Base-by-base conservation (phyloP, 2,888 invertebrate genomes). In the Lepidochrysops patricia region DNA sequence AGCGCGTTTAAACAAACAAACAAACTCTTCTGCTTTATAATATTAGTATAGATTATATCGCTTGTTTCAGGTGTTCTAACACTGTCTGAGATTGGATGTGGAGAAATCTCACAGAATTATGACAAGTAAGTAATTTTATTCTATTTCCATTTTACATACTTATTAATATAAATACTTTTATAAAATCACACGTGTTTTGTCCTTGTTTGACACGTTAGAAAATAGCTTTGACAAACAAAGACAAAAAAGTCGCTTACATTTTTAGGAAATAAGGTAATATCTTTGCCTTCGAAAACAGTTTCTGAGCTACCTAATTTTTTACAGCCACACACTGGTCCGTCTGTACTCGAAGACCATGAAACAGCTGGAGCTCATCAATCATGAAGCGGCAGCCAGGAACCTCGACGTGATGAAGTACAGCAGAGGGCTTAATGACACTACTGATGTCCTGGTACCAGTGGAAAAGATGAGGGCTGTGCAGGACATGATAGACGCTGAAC, bases 371-470 rank as follows among this genome's bases (percentile, higher is more conserved):
- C 67, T 70, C 0, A 63, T 79, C 0, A 63, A 65, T 1, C 15
- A 67, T 0, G 76, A 86, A 49, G 63, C 72, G 2, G 75, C 77
- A 35, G 72, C 81, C 4, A 68, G 72, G 2, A 62, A 68, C 15
- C 61, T 85, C 7, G 80, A 84, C 62, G 67, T 85, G 0, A 60
- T 88, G 35, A 88, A 88, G 66, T 68, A 63, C 12, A 77, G 81
- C 58, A 69, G 79, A 26, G 82, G 76, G 0, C 59, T 75, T 32
- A 82, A 87, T 57, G 88, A 87, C 65, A 84, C 80, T 19, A 66
- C 81, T 0, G 88, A 89, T 61, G 48, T 87, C 0, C 67, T 89
- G 62, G 83, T 86, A 5, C 79, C 85, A 0, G 70, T 73, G 0
- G 61, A 68, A 1, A 70, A 69, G 4, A 54, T 78, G 48, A 61